Evolutionary conservation across 2,888 invertebrate genomes (phyloP).

Genomic region (Microchrysa polita): DNA sequence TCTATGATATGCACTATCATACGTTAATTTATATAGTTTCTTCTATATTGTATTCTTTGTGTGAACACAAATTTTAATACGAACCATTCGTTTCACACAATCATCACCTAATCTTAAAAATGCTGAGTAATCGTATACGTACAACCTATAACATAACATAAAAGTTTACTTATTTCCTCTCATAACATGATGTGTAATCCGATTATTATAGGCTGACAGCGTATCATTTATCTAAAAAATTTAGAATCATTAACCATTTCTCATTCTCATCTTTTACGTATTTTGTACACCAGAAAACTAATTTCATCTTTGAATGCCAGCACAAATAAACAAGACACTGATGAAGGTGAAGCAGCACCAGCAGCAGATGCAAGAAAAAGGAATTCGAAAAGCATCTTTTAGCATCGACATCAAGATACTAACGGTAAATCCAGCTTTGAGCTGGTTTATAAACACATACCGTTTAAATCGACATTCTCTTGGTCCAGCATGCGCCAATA

Average conservation of each 20-base stretch:
- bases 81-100: too few relatives aligned
- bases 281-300: not conserved
- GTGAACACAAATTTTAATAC: too few relatives aligned
- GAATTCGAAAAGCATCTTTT: conserved; percentile 5
- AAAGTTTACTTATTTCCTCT: too few relatives aligned
- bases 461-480: conserved; percentile 22
- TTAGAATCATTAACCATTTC: not conserved
- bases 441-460: conserved; percentile 40
- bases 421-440: conserved; percentile 27
- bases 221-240: conserved; percentile 7
- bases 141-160: too few relatives aligned
- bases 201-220: not conserved
- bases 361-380: not conserved
- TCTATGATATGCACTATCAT: too few relatives aligned
- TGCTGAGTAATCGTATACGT: too few relatives aligned
- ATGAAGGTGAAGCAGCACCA: not conserved
- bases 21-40: too few relatives aligned
- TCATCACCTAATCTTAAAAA: too few relatives aligned
- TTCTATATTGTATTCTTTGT: too few relatives aligned
- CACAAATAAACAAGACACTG: not conserved
- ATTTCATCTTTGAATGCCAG: not conserved
- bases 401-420: conserved; percentile 32
- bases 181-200: not conserved
- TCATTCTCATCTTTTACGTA: not conserved
- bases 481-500: not conserved